Base-by-base conservation (phyloP, 2,888 invertebrate species). In the Spisula subtruncata region DNA sequence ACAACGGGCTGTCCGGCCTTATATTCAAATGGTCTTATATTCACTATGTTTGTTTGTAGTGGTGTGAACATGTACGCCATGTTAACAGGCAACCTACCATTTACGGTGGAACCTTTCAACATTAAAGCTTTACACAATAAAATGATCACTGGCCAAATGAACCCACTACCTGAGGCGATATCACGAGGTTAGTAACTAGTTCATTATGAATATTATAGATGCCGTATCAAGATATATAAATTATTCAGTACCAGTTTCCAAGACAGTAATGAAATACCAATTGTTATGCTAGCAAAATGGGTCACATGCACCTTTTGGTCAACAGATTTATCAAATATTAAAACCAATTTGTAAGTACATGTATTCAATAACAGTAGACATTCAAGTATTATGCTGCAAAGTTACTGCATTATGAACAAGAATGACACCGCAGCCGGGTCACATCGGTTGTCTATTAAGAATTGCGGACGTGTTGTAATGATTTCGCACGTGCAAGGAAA, bases 31-130 rank as follows among this genome's bases (percentile, higher is more conserved):
- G n/a, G n/a, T n/a, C n/a, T n/a, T n/a, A n/a, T n/a, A n/a, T n/a
- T n/a, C n/a, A n/a, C n/a, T n/a, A n/a, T n/a, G 18, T 35, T 32
- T 56, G 25, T 75, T 93, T 94, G 83, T 94, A 96, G 96, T 83
- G 97, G 96, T 14, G 96, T 97, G 5, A 96, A 96, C 90, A 96
- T 96, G 96, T 97, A 95, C 89, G 97, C 96, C 41, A 96, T 97
- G 96, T 90, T 97, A 91, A 96, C 96, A 5, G 97, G 97, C 0
- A 96, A 94, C 86, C 94, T 97, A 18, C 97, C 97, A 6, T 97
- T 96, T 91, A 96, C 97, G 12, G 96, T 97, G 56, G 96, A 96
- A 56, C 97, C 97, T 0, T 97, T 97, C 93, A 96, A 96, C 92
- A 96, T 97, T 85, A 96, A 96, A 90, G 92, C 95, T 8, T 89